phyloP scores from a whole-genome alignment of 2,113 vertebrate species.

The Lophochroa leadbeateri region DNA sequence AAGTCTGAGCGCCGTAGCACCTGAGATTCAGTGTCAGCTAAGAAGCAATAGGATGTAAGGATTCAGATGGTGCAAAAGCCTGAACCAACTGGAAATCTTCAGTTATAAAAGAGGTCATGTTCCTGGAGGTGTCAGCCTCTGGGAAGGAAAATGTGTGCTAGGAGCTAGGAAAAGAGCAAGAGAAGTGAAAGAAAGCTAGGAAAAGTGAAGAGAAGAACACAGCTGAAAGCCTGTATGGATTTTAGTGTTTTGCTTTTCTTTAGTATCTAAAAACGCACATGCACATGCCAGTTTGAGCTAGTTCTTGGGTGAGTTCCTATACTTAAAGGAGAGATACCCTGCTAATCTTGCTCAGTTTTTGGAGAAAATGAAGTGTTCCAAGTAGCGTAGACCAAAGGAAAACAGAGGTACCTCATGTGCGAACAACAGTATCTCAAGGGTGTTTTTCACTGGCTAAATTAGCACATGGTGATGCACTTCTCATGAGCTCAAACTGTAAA shows the following conservation, averaged over 20 bases:
- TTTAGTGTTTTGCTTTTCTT: neutral
- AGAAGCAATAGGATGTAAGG: neutral
- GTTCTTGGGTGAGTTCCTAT: neutral
- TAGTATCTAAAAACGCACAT: neutral
- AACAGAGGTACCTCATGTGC: neutral
- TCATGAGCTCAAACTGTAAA: neutral
- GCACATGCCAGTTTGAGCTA: neutral
- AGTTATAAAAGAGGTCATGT: neutral
- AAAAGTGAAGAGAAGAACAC: neutral
- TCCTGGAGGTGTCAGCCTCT: neutral
- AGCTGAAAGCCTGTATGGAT: neutral
- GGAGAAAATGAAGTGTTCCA: neutral
- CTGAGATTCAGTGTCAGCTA: neutral
- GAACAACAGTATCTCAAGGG: neutral
- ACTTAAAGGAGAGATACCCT: neutral
- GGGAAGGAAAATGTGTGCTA: neutral
- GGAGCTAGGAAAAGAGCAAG: neutral
- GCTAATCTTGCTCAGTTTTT: neutral
- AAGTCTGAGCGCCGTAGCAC: neutral
- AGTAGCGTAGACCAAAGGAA: neutral
- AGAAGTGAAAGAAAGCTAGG: too few relatives aligned
- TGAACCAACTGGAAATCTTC: neutral
- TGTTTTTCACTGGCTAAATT: neutral
- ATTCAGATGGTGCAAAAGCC: neutral
- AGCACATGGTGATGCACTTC: fast-evolving